Evolutionary conservation across 92 coral and sea anemone genomes (phyloP).

Genomic region (Phenganax marumi): DNA sequence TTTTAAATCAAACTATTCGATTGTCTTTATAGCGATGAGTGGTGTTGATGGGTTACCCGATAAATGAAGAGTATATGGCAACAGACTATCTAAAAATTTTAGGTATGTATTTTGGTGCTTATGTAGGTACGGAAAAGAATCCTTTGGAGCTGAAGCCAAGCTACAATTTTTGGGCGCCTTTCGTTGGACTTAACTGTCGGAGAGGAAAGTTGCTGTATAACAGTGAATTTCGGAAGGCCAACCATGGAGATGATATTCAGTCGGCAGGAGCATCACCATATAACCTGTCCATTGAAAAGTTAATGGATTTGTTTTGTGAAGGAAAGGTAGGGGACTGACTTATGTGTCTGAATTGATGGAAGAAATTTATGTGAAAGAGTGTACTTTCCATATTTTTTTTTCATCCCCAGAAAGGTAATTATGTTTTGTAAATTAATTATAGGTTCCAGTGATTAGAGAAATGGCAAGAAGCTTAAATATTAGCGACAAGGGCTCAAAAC

Average conservation of each 20-base stretch:
- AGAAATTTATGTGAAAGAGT: neutral
- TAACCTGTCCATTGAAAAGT: conserved; percentile 18
- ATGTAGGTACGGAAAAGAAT: neutral
- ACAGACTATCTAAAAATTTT: no score
- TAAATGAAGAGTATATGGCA: neutral
- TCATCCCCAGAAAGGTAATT: neutral
- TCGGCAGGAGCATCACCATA: conserved; percentile 14
- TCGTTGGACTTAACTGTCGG: conserved; percentile 35
- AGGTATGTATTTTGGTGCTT: no score
- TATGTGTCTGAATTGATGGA: neutral
- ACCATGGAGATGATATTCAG: neutral
- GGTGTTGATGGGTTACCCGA: neutral
- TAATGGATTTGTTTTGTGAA: conserved; percentile 40
- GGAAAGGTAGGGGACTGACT: conserved; percentile 11
- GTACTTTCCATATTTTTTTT: neutral
- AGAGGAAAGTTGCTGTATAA: conserved; percentile 18
- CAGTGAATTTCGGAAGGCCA: conserved; percentile 35
- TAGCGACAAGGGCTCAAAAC: neutral
- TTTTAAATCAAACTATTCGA: no score
- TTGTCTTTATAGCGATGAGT: no score
- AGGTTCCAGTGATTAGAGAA: conserved; percentile 11
- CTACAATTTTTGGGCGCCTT: conserved; percentile 54
- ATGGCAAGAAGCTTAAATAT: conserved; percentile 5
- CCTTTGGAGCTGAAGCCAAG: conserved; percentile 23
- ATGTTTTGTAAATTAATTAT: neutral